These are phyloP conservation scores for Alfaro cultratus DNA, from an alignment of 2,797 vertebrate genomes.

Conservation along the genomic window DNA sequence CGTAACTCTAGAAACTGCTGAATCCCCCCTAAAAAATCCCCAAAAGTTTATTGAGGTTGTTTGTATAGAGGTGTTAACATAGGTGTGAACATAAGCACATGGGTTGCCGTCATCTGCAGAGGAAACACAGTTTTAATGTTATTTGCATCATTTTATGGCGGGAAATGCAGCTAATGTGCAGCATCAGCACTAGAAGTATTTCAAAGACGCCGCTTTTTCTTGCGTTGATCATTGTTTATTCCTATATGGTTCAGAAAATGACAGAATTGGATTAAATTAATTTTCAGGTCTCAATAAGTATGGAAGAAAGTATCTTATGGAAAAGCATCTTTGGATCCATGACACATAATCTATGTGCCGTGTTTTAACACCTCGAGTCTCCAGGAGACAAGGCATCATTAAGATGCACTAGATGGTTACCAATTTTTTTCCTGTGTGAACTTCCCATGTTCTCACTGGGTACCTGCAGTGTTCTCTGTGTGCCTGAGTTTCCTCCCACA, in stretches of 20 bases:
- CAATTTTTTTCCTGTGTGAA: not conserved
- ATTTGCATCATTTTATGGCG: not conserved
- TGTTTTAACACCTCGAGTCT: not conserved
- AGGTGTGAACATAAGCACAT: not conserved
- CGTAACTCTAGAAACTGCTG: not conserved
- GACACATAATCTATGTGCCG: not conserved
- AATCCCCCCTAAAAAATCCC: not conserved
- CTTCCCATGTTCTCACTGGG: not conserved
- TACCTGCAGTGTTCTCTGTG: not conserved
- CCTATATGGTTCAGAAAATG: not conserved
- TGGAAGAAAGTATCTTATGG: not conserved
- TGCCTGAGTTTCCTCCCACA: not conserved
- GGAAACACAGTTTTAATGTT: not conserved
- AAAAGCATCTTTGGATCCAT: not conserved
- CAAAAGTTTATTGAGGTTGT: not conserved
- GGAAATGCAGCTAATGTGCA: not conserved
- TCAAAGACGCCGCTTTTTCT: not conserved
- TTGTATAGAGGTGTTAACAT: not conserved
- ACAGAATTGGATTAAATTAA: not conserved
- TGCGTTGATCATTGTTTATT: not conserved
- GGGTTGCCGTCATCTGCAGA: not conserved
- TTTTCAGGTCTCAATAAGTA: not conserved
- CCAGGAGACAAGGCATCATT: no score
- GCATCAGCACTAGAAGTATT: not conserved
- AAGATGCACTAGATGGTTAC: not conserved